These are phyloP conservation scores for Tinea pellionella DNA, from an alignment of 2,888 invertebrate species.

Conservation along the genomic window DNA sequence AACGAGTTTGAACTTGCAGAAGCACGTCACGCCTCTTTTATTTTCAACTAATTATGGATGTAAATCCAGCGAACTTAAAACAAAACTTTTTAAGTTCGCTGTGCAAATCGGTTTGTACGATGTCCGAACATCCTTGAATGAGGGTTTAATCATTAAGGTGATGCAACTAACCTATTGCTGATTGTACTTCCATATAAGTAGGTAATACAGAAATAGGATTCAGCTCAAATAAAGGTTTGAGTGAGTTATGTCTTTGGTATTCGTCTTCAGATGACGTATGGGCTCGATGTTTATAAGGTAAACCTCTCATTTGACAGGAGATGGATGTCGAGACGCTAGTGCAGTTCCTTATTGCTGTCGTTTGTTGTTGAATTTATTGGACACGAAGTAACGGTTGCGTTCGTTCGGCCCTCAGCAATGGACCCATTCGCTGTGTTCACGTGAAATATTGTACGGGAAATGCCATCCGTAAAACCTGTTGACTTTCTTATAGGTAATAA, in stretches of 20 bases:
- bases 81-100: too few species aligned
- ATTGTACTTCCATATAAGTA: too few species aligned
- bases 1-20: too few species aligned
- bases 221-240: too few species aligned
- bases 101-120: too few species aligned
- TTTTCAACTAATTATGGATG: too few species aligned
- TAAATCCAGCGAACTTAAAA: too few species aligned
- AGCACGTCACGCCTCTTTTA: too few species aligned
- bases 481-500: slow-evolving; percentile 41
- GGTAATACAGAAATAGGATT: too few species aligned
- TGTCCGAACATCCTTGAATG: too few species aligned
- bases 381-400: slow-evolving; percentile 57
- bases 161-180: too few species aligned
- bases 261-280: not conserved
- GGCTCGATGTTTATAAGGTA: not conserved
- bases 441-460: slow-evolving; percentile 42
- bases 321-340: slow-evolving; percentile 47
- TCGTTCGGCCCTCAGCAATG: slow-evolving; percentile 29
- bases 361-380: slow-evolving; percentile 61
- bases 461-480: slow-evolving; percentile 40
- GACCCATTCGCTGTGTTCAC: slow-evolving; percentile 28
- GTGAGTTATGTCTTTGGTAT: not conserved
- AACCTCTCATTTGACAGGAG: slow-evolving; percentile 34
- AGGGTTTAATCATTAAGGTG: too few species aligned
- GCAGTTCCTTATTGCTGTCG: slow-evolving; percentile 56